Percentiles rank a stretch among this genome's conserved stretches.
These are phyloP conservation scores for Eilema caniola DNA, from an alignment of 2,888 invertebrate genomes.

Conservation along the genomic window DNA sequence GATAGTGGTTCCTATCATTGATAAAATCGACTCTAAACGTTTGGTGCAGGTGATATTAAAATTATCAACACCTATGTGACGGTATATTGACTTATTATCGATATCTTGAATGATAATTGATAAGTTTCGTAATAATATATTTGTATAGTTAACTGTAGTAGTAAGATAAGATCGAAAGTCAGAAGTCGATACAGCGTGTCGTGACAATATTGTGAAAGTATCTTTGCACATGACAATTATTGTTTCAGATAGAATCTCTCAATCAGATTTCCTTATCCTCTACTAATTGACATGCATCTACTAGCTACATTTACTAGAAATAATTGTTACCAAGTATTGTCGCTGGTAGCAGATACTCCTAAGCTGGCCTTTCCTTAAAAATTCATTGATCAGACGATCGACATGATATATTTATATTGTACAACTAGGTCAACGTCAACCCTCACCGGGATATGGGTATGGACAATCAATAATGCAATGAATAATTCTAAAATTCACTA, in stretches of 20 bases:
- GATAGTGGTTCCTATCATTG: not conserved
- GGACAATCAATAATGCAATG: not conserved
- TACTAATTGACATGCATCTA: too few species aligned
- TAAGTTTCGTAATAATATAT: constrained; percentile 39
- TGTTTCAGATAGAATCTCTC: constrained; percentile 31
- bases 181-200: constrained; percentile 36
- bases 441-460: constrained; percentile 23
- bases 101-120: constrained; percentile 28
- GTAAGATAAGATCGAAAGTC: constrained; percentile 39
- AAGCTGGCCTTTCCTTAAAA: not conserved
- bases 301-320: not conserved
- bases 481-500: constrained; percentile 4
- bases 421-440: not conserved
- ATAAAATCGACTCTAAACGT: not conserved
- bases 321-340: not conserved
- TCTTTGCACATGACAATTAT: constrained; percentile 22
- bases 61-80: constrained; percentile 27
- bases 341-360: not conserved
- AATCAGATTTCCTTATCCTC: too few species aligned
- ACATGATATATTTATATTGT: not conserved
- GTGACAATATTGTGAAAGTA: constrained; percentile 51
- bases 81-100: constrained; percentile 25
- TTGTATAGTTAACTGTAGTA: constrained; percentile 25
- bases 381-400: constrained; percentile 1
- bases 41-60: not conserved